Percentiles rank a stretch among this genome's conserved stretches.
These are phyloP conservation scores for Oxycera nigricornis DNA, from an alignment of 2,888 invertebrate genomes.

Conservation along the genomic window DNA sequence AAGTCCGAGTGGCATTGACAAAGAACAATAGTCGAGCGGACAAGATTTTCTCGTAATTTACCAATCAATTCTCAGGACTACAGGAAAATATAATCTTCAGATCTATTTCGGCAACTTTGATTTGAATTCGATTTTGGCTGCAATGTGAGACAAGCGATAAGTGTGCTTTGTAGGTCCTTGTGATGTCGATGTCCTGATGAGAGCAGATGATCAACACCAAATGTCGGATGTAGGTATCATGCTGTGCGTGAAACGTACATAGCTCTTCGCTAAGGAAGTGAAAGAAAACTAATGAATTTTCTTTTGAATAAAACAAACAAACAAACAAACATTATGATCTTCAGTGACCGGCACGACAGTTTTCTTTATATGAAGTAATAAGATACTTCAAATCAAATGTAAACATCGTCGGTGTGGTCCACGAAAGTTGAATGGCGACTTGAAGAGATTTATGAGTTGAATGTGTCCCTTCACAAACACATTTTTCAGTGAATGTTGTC, in stretches of 20 bases:
- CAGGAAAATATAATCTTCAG: constrained; percentile 1
- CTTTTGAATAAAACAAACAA: not conserved
- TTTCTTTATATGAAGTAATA: not conserved
- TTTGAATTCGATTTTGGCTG: not conserved
- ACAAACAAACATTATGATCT: not conserved
- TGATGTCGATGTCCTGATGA: not conserved
- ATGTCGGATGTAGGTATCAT: constrained; percentile 6
- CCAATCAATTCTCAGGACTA: not conserved
- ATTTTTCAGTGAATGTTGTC: not conserved
- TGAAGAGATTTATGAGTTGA: not conserved
- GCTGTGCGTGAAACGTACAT: not conserved
- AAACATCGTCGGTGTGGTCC: constrained; percentile 8
- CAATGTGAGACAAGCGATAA: too few species aligned
- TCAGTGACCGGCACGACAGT: not conserved
- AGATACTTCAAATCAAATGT: not conserved
- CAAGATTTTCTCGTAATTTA: constrained; percentile 26
- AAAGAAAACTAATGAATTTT: not conserved
- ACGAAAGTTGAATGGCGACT: not conserved
- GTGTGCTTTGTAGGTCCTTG: not conserved
- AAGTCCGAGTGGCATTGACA: constrained; percentile 22
- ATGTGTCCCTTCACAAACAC: not conserved
- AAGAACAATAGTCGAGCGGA: constrained; percentile 36
- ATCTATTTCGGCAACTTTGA: constrained; percentile 7
- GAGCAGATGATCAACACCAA: not conserved
- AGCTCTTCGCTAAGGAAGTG: not conserved